These are phyloP conservation scores for Calephelis perditalis DNA, from an alignment of 2,888 invertebrate species.

Conservation along the genomic window DNA sequence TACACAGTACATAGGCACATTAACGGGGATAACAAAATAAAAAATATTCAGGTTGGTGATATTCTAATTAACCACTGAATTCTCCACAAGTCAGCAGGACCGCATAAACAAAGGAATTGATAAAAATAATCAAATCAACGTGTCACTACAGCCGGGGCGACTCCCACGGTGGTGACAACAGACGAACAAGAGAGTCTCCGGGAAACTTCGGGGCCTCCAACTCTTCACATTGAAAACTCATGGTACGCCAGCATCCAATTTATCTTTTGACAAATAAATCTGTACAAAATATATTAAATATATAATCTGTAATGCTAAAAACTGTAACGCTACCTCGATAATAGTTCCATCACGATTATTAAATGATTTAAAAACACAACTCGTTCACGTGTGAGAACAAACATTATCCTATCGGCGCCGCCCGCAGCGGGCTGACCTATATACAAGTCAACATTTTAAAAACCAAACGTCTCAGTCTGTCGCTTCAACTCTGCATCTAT, in stretches of 20 bases:
- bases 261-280: conserved; percentile 79
- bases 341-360: conserved; percentile 76
- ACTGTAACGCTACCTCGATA: conserved; percentile 77
- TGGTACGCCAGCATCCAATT: conserved; percentile 78
- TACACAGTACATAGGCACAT: conserved; percentile 70
- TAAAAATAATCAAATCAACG: conserved; percentile 53
- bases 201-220: conserved; percentile 62
- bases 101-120: conserved; percentile 76
- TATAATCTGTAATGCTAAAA: conserved; percentile 79
- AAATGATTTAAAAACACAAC: conserved; percentile 78
- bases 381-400: conserved; percentile 73
- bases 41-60: conserved; percentile 73
- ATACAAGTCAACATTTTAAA: conserved; percentile 69
- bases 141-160: conserved; percentile 38
- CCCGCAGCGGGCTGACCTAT: conserved; percentile 58
- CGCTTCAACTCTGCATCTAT: conserved; percentile 58
- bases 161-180: conserved; percentile 31
- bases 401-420: conserved; percentile 61
- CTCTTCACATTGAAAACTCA: conserved; percentile 74
- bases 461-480: conserved; percentile 62
- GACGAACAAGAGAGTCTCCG: conserved; percentile 56
- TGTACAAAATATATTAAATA: conserved; percentile 80
- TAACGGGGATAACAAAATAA: conserved; percentile 75
- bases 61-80: conserved; percentile 75
- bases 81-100: conserved; percentile 72